Conservation (phyloP, 2,797 vertebrate species). For the Anisognathus igniventris region DNA sequence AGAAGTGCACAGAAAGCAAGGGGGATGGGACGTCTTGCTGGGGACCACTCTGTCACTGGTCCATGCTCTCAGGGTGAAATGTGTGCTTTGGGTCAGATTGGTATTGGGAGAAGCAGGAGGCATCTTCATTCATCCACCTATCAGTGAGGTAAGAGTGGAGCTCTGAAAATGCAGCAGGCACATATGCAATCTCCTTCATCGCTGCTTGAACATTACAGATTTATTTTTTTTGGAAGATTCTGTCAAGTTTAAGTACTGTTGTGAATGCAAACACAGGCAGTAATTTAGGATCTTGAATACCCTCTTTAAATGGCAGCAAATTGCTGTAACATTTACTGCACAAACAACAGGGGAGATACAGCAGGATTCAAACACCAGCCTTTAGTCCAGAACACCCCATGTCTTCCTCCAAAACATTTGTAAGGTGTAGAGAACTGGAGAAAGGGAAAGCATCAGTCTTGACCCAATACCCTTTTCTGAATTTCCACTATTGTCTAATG, state of each 20-base stretch:
- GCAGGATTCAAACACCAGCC: background rate
- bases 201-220: background rate
- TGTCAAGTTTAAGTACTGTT: background rate
- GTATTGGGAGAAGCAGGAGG: background rate
- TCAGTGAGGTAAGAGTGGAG: background rate
- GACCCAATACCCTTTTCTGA: background rate
- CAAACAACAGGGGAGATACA: background rate
- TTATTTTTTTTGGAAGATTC: background rate
- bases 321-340: background rate
- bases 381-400: background rate
- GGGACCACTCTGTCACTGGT: background rate
- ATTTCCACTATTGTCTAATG: background rate
- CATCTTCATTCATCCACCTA: background rate
- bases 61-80: accelerated
- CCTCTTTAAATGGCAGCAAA: background rate
- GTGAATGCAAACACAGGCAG: background rate
- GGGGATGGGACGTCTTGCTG: background rate
- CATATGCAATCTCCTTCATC: background rate
- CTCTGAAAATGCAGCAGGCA: background rate
- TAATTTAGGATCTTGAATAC: background rate
- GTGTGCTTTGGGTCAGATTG: background rate
- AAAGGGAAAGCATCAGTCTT: background rate
- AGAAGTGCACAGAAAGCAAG: background rate
- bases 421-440: background rate
- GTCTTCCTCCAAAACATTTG: background rate